Conservation (phyloP, 2,797 vertebrate species). For the Nothura maculosa region DNA sequence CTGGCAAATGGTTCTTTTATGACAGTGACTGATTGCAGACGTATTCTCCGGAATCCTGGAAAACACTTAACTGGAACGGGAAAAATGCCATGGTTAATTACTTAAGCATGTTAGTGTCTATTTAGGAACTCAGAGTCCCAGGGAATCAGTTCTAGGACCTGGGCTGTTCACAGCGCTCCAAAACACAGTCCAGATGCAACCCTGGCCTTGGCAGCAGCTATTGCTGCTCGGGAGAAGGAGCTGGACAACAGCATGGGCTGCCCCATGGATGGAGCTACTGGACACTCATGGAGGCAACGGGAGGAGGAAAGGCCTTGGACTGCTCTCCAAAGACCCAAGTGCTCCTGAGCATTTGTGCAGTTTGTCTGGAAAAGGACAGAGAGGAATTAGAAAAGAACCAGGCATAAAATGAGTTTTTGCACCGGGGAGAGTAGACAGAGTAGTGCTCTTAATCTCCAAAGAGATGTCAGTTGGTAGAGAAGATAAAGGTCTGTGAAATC, state of each 20-base stretch:
- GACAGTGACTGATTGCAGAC: not conserved
- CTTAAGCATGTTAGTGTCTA: not conserved
- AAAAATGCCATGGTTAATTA: not conserved
- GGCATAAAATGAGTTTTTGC: not conserved
- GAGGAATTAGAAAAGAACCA: not conserved
- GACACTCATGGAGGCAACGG: not conserved
- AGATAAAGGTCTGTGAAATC: not conserved
- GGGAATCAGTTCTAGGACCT: not conserved
- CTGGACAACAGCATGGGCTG: not conserved
- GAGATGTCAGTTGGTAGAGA: not conserved
- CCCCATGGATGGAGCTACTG: accelerated
- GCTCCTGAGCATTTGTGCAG: not conserved
- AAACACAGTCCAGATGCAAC: not conserved
- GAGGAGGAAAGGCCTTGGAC: not conserved
- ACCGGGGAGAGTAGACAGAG: not conserved
- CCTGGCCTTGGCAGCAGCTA: not conserved
- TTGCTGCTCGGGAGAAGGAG: not conserved
- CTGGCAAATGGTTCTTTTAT: not conserved
- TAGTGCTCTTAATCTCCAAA: not conserved
- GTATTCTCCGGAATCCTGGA: conserved; percentile 34
- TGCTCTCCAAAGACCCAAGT: not conserved
- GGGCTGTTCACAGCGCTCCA: not conserved
- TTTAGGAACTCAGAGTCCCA: not conserved
- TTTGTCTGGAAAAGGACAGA: not conserved
- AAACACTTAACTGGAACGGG: not conserved